A percentile compares a stretch with the other conserved stretches of the same genome.
These are phyloP conservation scores for Lasius platythorax DNA, from an alignment of 2,888 invertebrate genomes.

Conservation along the genomic window DNA sequence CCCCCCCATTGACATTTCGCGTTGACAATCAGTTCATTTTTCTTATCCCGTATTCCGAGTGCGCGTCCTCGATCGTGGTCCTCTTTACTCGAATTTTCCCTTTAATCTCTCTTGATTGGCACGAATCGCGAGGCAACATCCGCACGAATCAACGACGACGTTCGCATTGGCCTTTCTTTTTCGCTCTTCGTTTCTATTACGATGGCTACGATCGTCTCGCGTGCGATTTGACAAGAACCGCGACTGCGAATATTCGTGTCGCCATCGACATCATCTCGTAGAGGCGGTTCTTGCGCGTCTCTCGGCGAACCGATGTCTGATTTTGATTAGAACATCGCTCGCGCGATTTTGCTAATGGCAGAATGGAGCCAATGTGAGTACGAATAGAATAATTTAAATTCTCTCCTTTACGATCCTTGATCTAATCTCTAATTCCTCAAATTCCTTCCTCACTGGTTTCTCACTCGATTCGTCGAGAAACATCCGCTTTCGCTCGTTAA, in stretches of 20 bases:
- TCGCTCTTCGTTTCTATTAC: neutral
- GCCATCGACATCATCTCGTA: neutral
- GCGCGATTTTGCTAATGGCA: constrained; percentile 36
- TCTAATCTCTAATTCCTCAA: constrained; percentile 5
- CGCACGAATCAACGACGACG: constrained; percentile 46
- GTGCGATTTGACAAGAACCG: constrained; percentile 15
- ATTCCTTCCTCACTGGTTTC: neutral
- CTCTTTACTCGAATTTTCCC: constrained; percentile 23
- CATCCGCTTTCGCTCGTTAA: constrained; percentile 17
- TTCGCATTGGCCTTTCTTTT: neutral
- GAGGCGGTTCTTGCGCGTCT: constrained; percentile 1
- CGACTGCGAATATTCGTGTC: neutral
- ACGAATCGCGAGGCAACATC: constrained; percentile 50
- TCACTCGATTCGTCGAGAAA: constrained; percentile 26
- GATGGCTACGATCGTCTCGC: neutral
- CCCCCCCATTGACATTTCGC: neutral
- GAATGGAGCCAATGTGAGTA: constrained; percentile 27
- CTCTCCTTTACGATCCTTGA: neutral
- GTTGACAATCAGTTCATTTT: neutral
- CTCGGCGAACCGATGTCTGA: constrained; percentile 16
- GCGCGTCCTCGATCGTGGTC: constrained; percentile 37
- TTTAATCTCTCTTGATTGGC: constrained; percentile 46
- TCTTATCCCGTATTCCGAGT: neutral
- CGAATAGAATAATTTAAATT: constrained; percentile 9
- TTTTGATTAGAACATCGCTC: constrained; percentile 25